phyloP scores from a whole-genome alignment of 2,113 vertebrate genomes.

The Bostrychus sinensis region DNA sequence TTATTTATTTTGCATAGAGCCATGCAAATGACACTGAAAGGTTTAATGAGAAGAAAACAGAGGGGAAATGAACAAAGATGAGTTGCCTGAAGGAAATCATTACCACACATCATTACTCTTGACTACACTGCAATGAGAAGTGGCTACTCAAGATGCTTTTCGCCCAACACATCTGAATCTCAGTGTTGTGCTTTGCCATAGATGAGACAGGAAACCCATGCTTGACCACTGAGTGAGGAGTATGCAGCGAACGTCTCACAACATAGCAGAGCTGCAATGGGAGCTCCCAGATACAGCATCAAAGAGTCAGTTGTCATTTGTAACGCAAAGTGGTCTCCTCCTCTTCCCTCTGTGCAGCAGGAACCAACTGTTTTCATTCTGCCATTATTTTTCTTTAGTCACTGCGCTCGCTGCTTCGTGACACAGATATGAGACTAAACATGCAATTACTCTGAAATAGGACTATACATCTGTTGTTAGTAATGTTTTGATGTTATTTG shows the following conservation, averaged over 20 bases:
- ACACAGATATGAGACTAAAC: background rate
- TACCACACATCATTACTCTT: constrained; percentile 72
- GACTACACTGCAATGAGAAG: constrained; percentile 59
- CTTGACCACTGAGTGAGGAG: constrained; percentile 27
- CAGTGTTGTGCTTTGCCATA: constrained; percentile 1
- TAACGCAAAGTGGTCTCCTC: constrained; percentile 3
- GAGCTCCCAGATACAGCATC: constrained; percentile 15
- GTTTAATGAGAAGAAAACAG: constrained; percentile 72
- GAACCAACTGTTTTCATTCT: constrained; percentile 8
- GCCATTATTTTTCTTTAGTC: background rate
- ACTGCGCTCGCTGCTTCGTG: constrained; percentile 1
- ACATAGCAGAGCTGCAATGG: constrained; percentile 1
- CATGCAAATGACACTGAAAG: constrained; percentile 61
- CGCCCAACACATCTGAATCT: constrained; percentile 31
- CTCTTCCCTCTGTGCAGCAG: constrained; percentile 11
- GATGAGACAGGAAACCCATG: constrained; percentile 32
- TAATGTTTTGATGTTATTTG: background rate
- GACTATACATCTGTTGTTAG: constrained; percentile 7
- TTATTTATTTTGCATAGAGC: constrained; percentile 69
- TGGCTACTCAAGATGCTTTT: constrained; percentile 47
- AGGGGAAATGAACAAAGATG: constrained; percentile 71
- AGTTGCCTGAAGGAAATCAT: constrained; percentile 74
- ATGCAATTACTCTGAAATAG: background rate
- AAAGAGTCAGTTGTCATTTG: constrained; percentile 31
- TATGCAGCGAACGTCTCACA: constrained; percentile 6